Evolutionary conservation across 2,113 vertebrate genomes (phyloP).

Genomic region (Poicephalus meyeri): DNA sequence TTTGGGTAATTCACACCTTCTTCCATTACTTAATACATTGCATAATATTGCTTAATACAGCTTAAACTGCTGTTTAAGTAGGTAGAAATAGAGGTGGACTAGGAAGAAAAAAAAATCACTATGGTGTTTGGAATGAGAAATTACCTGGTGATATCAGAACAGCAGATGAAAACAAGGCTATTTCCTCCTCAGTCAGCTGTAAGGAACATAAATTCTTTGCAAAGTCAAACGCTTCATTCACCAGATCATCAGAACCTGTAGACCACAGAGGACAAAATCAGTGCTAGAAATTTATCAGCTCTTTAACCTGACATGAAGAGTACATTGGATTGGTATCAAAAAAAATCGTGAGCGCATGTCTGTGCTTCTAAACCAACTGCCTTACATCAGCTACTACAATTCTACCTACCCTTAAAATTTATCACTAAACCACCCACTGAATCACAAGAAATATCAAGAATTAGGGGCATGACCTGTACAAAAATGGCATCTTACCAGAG

Average conservation of each 20-base stretch:
- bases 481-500: background rate
- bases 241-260: slow-evolving; percentile 95
- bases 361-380: background rate
- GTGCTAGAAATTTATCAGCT: background rate
- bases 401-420: background rate
- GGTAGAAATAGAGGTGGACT: background rate
- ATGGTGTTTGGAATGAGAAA: background rate
- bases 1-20: background rate
- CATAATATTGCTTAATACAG: background rate
- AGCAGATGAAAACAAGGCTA: slow-evolving; percentile 97
- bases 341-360: background rate
- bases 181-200: slow-evolving; percentile 97
- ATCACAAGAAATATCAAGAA: background rate
- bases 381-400: background rate
- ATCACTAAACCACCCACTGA: background rate
- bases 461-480: background rate
- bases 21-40: background rate
- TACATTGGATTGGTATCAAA: background rate
- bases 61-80: background rate
- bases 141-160: slow-evolving; percentile 98
- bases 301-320: background rate
- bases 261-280: slow-evolving; percentile 39
- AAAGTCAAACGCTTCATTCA: slow-evolving; percentile 97
- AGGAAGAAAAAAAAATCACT: background rate
- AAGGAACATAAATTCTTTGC: slow-evolving; percentile 97